Conservation (phyloP, 2,888 invertebrate genomes). For the Xylota segnis region DNA sequence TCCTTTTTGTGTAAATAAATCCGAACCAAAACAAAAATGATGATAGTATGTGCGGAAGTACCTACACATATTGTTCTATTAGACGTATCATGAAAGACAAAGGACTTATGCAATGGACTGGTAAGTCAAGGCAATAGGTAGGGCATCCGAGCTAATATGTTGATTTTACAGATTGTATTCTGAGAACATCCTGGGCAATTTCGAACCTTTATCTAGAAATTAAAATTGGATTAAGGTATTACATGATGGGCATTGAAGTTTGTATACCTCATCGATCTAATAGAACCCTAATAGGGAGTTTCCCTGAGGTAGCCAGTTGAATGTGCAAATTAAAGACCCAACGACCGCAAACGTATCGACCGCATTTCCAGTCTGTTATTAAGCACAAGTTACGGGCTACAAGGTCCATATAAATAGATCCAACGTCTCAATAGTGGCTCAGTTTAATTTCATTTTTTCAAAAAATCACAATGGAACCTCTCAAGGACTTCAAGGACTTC, state of each 20-base stretch:
- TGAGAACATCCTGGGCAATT: no score
- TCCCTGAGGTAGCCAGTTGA: no score
- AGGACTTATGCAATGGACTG: constrained; percentile 13
- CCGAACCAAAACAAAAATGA: constrained; percentile 22
- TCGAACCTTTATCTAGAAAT: no score
- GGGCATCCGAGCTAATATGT: neutral
- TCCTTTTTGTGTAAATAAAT: constrained; percentile 44
- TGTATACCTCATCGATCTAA: no score
- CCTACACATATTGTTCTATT: constrained; percentile 16
- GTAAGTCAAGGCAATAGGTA: neutral
- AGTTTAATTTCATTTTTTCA: neutral
- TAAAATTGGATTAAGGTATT: no score
- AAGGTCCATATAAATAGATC: constrained; percentile 2
- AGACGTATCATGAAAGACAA: constrained; percentile 9
- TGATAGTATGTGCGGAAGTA: neutral
- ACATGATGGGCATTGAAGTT: no score
- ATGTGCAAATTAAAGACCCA: constrained; percentile 1
- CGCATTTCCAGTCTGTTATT: constrained; percentile 6
- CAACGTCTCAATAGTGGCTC: no score
- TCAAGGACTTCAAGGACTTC: constrained; percentile 58
- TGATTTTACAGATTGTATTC: no score
- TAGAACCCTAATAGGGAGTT: neutral
- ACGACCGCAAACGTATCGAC: constrained; percentile 2
- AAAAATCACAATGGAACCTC: constrained; percentile 29
- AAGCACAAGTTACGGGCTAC: neutral